A percentile compares a stretch with the other conserved stretches of the same genome.
phyloP scores from a whole-genome alignment of 2,797 vertebrate genomes.

The Gadopsis marmoratus region DNA sequence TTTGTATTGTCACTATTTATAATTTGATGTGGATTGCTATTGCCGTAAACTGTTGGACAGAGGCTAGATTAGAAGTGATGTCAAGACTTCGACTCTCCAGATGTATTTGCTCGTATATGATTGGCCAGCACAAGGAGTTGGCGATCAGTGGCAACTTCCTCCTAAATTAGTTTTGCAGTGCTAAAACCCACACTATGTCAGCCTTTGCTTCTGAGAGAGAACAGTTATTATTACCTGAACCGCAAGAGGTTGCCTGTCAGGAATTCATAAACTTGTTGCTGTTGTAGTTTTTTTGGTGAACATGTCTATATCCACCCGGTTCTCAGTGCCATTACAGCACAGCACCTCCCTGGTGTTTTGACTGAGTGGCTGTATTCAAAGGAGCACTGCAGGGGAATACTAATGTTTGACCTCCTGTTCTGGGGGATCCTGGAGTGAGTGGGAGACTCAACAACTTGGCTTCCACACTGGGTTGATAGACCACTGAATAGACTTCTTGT shows the following conservation, averaged over 20 bases:
- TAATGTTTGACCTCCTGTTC: background rate
- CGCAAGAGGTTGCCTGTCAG: background rate
- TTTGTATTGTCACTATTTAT: no score
- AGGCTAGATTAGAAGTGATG: background rate
- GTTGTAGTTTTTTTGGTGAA: background rate
- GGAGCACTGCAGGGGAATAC: no score
- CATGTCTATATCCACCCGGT: background rate
- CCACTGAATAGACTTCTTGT: conserved; percentile 1
- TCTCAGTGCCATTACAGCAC: no score
- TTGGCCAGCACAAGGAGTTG: background rate
- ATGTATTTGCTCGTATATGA: background rate
- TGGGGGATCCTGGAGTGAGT: background rate
- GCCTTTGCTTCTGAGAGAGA: background rate
- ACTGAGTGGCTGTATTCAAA: no score
- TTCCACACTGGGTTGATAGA: background rate
- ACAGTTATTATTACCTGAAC: background rate
- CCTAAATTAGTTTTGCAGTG: background rate
- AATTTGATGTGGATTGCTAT: no score
- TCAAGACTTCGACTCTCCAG: background rate
- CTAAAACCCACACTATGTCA: background rate
- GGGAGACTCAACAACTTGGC: background rate
- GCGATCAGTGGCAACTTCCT: background rate
- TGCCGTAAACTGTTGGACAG: background rate
- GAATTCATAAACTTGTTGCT: background rate
- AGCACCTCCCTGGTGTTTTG: no score